Evolutionary conservation across 1,140 invertebrate species (phyloP), one percentile per base, ranked within the genome.

Genomic region (Acromyrmex echinatior): DNA sequence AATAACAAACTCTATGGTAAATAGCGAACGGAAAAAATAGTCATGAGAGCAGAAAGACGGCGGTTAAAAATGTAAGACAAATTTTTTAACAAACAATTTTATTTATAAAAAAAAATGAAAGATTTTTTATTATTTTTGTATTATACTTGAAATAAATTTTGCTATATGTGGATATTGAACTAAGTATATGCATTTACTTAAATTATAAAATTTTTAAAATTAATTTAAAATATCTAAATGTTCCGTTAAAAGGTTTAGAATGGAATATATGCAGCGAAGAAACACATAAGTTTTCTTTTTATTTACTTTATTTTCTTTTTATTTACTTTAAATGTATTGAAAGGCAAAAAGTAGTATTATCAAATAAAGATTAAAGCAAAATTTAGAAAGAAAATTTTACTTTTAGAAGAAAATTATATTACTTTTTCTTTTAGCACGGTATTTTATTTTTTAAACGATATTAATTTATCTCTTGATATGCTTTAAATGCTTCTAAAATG

Each of bases 1-100:
- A 71, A 91, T 88, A 91, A 87, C 71, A 35, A 88, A 86, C 21
- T 28, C 79, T 14, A 86, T 80, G 80, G 70, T 76, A 80, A 87
- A 90, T 63, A 65, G 62, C 28, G 28, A 79, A 39, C 51, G 62
- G n/a, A n/a, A 14, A 14, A 63, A 81, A 84, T 56, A 21, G 45
- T 49, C 56, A 60, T 66, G 28, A 4, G 28, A 35, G 70, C 28
- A 35, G n/a, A 21, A 12, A 18, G 39, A 14, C 25, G 28, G 28
- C 39, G 21, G 25, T 79, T 39, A 71, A 71, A 88, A 86, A 77
- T 63, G 51, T 76, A 71, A 86, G 60, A 60, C 51, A 3, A 90
- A 68, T 89, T 78, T 74, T 65, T 66, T 58, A 2, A 18, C 0
- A 31, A 10, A 66, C 0, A 35, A 63, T 78, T 65, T 35, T 35